A percentile compares a stretch with the other conserved stretches of the same genome.
Evolutionary conservation across 2,113 vertebrate genomes (phyloP).

Genomic region (Mastomys coucha): DNA sequence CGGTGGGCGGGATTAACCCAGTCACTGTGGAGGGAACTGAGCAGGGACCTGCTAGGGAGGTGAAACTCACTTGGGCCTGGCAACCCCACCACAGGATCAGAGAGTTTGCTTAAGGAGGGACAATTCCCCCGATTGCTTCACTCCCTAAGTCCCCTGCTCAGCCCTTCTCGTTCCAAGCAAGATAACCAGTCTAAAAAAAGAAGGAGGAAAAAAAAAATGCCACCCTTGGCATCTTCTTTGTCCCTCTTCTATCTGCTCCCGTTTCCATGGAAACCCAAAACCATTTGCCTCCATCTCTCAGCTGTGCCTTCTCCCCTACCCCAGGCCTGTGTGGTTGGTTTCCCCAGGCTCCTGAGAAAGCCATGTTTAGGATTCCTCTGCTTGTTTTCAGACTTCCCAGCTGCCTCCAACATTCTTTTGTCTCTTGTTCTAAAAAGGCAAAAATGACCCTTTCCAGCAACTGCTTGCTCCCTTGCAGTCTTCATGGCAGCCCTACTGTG

Average conservation of each 20-base stretch:
- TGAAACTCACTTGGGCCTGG: no score
- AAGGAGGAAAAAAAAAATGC: not conserved
- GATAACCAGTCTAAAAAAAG: constrained; percentile 25
- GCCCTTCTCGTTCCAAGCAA: not conserved
- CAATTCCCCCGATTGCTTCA: not conserved
- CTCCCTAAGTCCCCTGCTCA: no score
- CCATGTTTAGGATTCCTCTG: not conserved
- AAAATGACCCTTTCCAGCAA: not conserved
- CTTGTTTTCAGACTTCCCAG: not conserved
- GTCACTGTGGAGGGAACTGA: rapidly evolving
- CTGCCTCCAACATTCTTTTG: not conserved
- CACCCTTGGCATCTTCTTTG: not conserved
- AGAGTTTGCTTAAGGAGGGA: not conserved
- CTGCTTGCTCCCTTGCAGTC: no score
- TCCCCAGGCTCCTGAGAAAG: not conserved
- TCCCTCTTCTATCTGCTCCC: not conserved
- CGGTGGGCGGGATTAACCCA: not conserved
- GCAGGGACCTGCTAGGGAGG: rapidly evolving
- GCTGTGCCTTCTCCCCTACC: not conserved
- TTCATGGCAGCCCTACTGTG: not conserved
- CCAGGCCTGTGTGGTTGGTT: not conserved
- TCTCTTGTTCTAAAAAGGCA: not conserved
- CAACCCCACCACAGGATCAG: not conserved
- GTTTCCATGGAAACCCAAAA: constrained; percentile 65
- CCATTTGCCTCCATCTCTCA: not conserved